phyloP scores from a whole-genome alignment of 2,113 vertebrate species.

The Brachirus orientalis region DNA sequence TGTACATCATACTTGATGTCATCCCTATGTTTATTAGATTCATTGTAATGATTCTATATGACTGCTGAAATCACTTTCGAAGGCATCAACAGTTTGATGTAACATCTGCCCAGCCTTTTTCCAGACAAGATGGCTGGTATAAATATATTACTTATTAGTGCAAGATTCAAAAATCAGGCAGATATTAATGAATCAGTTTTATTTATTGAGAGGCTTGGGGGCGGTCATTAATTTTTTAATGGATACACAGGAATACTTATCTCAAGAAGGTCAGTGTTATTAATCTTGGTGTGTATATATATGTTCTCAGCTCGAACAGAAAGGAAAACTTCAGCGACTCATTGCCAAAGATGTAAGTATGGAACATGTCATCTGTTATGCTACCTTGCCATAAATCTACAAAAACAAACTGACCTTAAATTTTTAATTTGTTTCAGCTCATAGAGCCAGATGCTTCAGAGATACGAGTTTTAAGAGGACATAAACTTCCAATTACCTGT shows the following conservation, averaged over 20 bases:
- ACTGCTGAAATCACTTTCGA: not conserved
- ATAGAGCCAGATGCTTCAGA: constrained; percentile 82
- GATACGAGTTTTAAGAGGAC: constrained; percentile 88
- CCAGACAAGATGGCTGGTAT: no score
- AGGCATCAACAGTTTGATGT: not conserved
- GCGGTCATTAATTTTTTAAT: not conserved
- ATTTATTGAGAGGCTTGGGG: no score
- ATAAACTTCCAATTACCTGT: constrained; percentile 93
- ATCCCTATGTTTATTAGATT: no score
- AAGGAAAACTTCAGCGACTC: constrained; percentile 89
- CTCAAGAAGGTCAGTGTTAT: not conserved
- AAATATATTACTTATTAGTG: no score
- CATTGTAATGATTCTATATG: no score
- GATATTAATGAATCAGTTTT: no score
- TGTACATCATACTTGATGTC: no score
- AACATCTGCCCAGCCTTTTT: no score
- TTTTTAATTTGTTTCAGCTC: constrained; percentile 74
- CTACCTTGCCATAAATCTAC: not conserved
- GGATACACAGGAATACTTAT: not conserved
- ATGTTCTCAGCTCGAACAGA: constrained; percentile 89
- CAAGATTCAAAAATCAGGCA: no score
- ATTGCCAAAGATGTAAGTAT: constrained; percentile 91
- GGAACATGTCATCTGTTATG: not conserved
- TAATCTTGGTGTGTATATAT: constrained; percentile 14
- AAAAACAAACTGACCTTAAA: not conserved